Evolutionary conservation across 2,797 vertebrate species (phyloP), one percentile per base, ranked within the genome.

Genomic region (Hybognathus amarus): DNA sequence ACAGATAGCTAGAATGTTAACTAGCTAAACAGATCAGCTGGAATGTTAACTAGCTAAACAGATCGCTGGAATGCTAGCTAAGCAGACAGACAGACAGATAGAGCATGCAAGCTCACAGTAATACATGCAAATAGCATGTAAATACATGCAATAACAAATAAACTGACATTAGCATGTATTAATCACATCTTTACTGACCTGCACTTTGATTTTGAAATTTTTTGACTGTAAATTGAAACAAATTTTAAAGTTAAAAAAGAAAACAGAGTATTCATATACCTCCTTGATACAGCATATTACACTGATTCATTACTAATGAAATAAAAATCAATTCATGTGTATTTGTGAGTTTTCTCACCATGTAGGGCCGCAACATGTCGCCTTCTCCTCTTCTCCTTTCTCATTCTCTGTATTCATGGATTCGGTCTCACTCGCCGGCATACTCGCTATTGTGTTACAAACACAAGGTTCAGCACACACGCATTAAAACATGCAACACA

Each of bases 141-240:
- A 27, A 27, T 13, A 61, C 59, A 61, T 27, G 79, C 66, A 27
- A 63, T 17, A 7, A 17, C 59, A 47, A n/a, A 47, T n/a, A 70
- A 36, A 30, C 20, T 68, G 13, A 69, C 6, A 70, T 15, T 74
- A 70, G 50, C 5, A 27, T 50, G 27, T 33, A 77, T 22, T 27
- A 61, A 54, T 24, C 2, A 73, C 8, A 63, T 54, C 27, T 18
- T 90, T 91, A 97, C 98, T 97, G 86, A 99, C 98, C 98, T 99
- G 97, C 97, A 98, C 92, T 98, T 99, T 91, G 98, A 98, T 94
- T 99, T 99, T 78, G 97, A 97, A 92, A 99, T 98, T 91, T 97
- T 97, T 94, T 97, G 96, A 96, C 98, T 99, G 93, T 86, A 96
- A 97, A 90, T 92, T 92, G 87, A 91, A 91, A 84, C 79, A 92